Conservation (phyloP, 2,888 invertebrate species). For the Agrotis exclamationis region DNA sequence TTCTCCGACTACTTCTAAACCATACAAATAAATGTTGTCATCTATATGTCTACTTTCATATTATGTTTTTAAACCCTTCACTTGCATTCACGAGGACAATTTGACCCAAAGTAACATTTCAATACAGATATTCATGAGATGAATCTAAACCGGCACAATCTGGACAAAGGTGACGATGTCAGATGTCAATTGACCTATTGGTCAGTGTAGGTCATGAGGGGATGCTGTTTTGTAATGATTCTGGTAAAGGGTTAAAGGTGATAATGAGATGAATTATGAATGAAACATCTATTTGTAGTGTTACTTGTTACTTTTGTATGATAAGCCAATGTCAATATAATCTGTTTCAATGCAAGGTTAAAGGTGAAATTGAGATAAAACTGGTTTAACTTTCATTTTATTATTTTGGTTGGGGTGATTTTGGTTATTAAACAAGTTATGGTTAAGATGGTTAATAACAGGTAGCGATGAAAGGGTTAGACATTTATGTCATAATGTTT, state of each 20-base stretch:
- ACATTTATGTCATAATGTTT: constrained; percentile 3
- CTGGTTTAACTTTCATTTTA: neutral
- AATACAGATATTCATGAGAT: constrained; percentile 54
- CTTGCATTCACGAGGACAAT: constrained; percentile 1
- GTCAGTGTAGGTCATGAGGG: constrained; percentile 43
- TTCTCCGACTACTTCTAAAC: no score
- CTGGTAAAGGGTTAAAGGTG: constrained; percentile 37
- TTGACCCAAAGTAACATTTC: constrained; percentile 18
- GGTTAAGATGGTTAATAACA: constrained; percentile 32
- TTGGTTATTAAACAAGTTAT: neutral
- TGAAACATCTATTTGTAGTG: constrained; percentile 16
- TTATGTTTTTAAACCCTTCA: neutral
- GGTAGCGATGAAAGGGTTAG: constrained; percentile 29
- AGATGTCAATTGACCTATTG: constrained; percentile 32
- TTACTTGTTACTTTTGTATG: neutral
- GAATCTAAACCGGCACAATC: constrained; percentile 55
- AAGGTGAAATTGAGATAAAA: constrained; percentile 47
- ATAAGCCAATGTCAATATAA: neutral
- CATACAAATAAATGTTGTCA: no score
- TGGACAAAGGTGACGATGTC: constrained; percentile 47
- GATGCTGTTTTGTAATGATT: constrained; percentile 48
- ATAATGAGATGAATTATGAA: constrained; percentile 29
- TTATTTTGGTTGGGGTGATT: constrained; percentile 12
- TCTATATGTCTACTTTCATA: no score
- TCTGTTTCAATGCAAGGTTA: constrained; percentile 25